These are phyloP conservation scores for Gnathonemus longibarbis DNA, from an alignment of 2,113 vertebrate genomes.

Conservation along the genomic window DNA sequence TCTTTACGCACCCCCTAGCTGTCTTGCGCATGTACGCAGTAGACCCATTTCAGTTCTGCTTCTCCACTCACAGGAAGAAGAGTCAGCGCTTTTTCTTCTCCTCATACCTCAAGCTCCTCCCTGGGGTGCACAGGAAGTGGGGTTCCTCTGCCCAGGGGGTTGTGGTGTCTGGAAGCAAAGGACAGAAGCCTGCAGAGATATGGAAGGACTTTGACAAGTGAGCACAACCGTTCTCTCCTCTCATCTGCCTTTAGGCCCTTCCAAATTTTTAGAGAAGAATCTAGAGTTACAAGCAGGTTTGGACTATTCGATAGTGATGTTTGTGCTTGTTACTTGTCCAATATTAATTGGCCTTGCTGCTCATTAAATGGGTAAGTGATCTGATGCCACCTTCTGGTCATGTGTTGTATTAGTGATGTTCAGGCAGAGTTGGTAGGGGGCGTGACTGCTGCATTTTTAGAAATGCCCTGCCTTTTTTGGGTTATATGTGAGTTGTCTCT, in stretches of 20 bases:
- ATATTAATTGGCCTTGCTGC: background rate
- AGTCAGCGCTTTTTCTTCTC: slow-evolving; percentile 80
- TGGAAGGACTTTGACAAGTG: slow-evolving; percentile 79
- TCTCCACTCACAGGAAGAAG: slow-evolving; percentile 63
- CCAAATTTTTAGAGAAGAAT: background rate
- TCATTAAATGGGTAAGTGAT: background rate
- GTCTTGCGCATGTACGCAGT: background rate
- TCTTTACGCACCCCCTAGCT: background rate
- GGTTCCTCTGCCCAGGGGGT: slow-evolving; percentile 38
- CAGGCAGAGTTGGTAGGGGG: background rate
- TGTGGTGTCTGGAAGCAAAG: slow-evolving; percentile 35
- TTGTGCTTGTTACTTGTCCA: background rate
- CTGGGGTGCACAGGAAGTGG: slow-evolving; percentile 65
- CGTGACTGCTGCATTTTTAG: background rate
- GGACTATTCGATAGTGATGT: background rate
- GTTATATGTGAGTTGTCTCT: background rate
- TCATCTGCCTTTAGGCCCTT: background rate
- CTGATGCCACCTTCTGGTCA: slow-evolving; percentile 16
- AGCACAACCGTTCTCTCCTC: slow-evolving; percentile 33
- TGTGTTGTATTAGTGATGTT: background rate
- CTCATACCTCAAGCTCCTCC: slow-evolving; percentile 74
- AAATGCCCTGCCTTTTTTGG: background rate
- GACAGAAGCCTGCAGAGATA: slow-evolving; percentile 18
- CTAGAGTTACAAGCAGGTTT: background rate
- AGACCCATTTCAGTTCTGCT: background rate